Conservation (phyloP, 2,888 invertebrate genomes). For the Caenorhabditis doughertyi region DNA sequence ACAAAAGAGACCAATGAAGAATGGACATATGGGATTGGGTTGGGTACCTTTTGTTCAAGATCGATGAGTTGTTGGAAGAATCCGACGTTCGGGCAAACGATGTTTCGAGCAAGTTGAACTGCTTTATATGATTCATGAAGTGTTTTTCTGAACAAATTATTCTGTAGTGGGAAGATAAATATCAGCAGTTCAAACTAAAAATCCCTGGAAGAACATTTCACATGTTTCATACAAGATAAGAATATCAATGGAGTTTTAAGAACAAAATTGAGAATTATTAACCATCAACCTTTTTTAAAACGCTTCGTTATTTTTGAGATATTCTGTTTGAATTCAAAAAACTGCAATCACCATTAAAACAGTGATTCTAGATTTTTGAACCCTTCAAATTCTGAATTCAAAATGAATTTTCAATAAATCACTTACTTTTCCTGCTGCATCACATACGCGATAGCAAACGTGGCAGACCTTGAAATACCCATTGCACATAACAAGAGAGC, state of each 20-base stretch:
- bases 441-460: slow-evolving; percentile 77
- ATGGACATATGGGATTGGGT: not conserved
- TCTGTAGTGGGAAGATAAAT: no score
- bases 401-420: not conserved
- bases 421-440: slow-evolving; percentile 73
- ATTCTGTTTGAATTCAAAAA: no score
- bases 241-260: no score
- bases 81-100: slow-evolving; percentile 79
- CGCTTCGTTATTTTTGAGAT: no score
- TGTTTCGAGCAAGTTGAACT: slow-evolving; percentile 73
- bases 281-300: no score
- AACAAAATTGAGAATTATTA: no score
- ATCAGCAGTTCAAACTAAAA: no score
- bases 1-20: not conserved
- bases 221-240: no score
- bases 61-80: slow-evolving; percentile 79
- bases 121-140: slow-evolving; percentile 76
- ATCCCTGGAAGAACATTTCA: no score
- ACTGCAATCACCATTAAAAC: no score
- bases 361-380: no score
- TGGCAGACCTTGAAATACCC: slow-evolving; percentile 77
- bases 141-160: slow-evolving; percentile 66
- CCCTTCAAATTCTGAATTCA: slow-evolving; percentile 1
- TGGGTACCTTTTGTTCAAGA: slow-evolving; percentile 71
- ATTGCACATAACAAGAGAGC: slow-evolving; percentile 76